Percentiles rank a stretch among this genome's conserved stretches.
These are phyloP conservation scores for Phylloscopus whistleri DNA, from an alignment of 2,113 vertebrate genomes.

Conservation along the genomic window DNA sequence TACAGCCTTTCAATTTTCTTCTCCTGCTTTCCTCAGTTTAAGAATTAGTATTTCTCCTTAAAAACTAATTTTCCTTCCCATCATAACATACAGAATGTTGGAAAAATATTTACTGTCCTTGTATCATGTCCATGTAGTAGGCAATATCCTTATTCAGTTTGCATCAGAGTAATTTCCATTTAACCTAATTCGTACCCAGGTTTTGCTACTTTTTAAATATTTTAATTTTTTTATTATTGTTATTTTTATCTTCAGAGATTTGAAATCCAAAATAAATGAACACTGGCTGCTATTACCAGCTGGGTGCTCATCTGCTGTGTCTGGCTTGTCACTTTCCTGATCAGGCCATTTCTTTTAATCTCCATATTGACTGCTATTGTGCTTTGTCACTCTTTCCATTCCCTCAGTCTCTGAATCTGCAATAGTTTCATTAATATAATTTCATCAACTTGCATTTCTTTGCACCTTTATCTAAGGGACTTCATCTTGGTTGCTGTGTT, in stretches of 20 bases:
- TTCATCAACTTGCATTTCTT: background rate
- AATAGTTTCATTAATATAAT: background rate
- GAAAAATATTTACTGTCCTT: background rate
- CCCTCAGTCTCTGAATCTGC: background rate
- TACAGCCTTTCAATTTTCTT: background rate
- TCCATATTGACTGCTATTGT: background rate
- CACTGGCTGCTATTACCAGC: background rate
- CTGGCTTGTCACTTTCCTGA: background rate
- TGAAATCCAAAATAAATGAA: background rate
- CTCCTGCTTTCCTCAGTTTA: background rate
- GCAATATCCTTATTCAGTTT: background rate
- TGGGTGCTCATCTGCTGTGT: background rate
- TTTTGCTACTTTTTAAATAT: background rate
- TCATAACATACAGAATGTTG: background rate
- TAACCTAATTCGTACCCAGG: background rate
- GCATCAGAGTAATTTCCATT: background rate
- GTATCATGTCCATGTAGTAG: background rate
- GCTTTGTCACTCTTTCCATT: background rate
- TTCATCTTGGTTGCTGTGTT: background rate
- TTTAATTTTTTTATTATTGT: too few relatives aligned
- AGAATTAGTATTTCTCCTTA: background rate
- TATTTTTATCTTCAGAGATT: background rate
- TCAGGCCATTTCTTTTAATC: background rate
- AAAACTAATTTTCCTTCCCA: background rate
- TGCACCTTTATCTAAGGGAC: background rate